Evolutionary conservation across 2,113 vertebrate genomes (phyloP), one percentile per base, ranked within the genome.

Genomic region (Psephotus haematonotus): DNA sequence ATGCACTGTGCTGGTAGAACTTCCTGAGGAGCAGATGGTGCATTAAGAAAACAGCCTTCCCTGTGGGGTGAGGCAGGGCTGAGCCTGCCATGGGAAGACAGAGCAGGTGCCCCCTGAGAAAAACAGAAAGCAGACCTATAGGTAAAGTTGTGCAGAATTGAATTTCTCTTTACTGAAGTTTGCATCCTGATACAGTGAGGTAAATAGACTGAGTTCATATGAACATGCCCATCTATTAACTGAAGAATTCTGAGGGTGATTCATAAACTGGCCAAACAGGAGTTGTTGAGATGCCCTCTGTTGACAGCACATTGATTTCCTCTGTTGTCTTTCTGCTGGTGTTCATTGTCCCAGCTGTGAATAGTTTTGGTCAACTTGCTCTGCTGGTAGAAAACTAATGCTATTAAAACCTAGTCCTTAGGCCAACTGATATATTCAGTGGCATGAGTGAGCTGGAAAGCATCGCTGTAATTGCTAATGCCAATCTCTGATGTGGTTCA

Each of bases 61-160:
- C 8, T 81, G 41, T 13, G 5, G 57, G 7, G 19, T 20, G 22
- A 37, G 44, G 37, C 59, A 49, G 53, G 52, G 2, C 13, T 52
- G 41, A 46, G 46, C 46, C 46, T 22, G 49, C 33, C 12, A 8
- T 5, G 25, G 46, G 9, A 29, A 49, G 62, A 0, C 14, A 9
- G 37, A 57, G n/a, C 0, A 0, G 13, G 24, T 49, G 16, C 31
- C 16, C 19, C 53, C 18, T 2, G n/a, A 49, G 67, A 64, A 25
- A 50, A 50, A 22, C 10, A 22, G 31, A 46, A 59, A 50, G 39
- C 79, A 76, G 35, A 27, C 15, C 29, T 20, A 11, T 13, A 14
- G 52, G 27, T 86, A 18, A 60, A 70, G 35, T 52, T 80, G 19
- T 20, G 24, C 17, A 57, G 72, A 72, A 50, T 5, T 15, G 8